Conservation (phyloP, 2,888 invertebrate species). For the Hydrotaea diabolus region DNA sequence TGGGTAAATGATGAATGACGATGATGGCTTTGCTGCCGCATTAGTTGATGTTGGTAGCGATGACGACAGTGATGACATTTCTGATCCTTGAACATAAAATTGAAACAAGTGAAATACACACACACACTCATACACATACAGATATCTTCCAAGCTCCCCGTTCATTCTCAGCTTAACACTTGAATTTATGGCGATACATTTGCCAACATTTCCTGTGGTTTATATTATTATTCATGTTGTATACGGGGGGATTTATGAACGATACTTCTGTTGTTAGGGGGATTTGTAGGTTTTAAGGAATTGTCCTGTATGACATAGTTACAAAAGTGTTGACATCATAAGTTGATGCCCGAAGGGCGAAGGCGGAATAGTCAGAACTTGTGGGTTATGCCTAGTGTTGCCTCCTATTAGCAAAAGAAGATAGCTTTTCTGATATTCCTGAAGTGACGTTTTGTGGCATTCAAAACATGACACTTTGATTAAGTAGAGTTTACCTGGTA, state of each 20-base stretch:
- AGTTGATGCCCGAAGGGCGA: too few species aligned
- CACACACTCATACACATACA: too few species aligned
- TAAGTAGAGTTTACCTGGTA: too few species aligned
- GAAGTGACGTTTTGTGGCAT: too few species aligned
- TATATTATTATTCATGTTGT: neutral
- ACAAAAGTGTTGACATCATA: slow-evolving; percentile 3
- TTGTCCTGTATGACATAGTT: neutral
- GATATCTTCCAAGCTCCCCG: neutral
- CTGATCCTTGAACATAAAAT: neutral
- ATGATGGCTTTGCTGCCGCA: neutral
- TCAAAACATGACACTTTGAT: too few species aligned
- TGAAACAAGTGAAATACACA: neutral
- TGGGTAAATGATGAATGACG: slow-evolving; percentile 11
- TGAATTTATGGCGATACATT: slow-evolving; percentile 19
- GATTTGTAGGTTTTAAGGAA: neutral
- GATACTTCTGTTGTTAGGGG: neutral
- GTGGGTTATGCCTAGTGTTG: too few species aligned
- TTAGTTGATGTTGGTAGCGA: neutral
- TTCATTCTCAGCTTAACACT: slow-evolving; percentile 7
- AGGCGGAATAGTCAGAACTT: too few species aligned
- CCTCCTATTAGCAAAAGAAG: too few species aligned
- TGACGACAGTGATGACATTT: slow-evolving; percentile 1
- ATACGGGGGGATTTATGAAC: neutral
- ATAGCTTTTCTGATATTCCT: too few species aligned
- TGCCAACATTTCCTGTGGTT: neutral